These are phyloP conservation scores for Platysteira castanea DNA, from an alignment of 2,113 vertebrate genomes.

Conservation along the genomic window DNA sequence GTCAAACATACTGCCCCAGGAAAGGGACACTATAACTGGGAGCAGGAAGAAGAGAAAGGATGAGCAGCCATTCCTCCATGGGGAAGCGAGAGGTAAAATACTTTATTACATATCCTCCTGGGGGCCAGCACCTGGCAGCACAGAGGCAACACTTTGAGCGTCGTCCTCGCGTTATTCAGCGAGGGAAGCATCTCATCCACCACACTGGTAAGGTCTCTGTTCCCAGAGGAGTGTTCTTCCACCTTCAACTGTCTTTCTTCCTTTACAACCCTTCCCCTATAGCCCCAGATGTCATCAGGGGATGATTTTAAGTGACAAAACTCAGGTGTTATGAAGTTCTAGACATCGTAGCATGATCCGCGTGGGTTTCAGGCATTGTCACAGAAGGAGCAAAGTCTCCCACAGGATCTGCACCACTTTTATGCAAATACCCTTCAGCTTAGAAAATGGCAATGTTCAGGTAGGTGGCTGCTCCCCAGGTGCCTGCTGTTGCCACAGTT, in stretches of 20 bases:
- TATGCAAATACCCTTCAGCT: background rate
- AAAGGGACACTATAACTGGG: background rate
- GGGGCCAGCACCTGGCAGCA: background rate
- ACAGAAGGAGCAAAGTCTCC: background rate
- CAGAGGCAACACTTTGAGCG: fast-evolving
- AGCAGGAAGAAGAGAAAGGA: background rate
- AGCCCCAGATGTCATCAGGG: background rate
- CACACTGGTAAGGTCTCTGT: background rate
- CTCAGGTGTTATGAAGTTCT: background rate
- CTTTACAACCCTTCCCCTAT: background rate
- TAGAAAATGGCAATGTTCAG: background rate
- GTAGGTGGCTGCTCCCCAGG: background rate
- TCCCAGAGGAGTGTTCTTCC: background rate
- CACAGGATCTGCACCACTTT: background rate
- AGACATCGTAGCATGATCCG: fast-evolving
- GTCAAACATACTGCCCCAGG: background rate
- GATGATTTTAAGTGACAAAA: background rate
- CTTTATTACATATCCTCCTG: background rate
- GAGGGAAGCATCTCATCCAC: background rate
- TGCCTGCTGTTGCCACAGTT: background rate
- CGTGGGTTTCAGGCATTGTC: background rate
- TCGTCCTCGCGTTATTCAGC: background rate
- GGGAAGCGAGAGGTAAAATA: background rate
- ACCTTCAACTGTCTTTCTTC: background rate
- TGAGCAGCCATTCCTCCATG: background rate